Evolutionary conservation across 2,797 vertebrate species (phyloP).

Genomic region (Tolypeutes matacus): DNA sequence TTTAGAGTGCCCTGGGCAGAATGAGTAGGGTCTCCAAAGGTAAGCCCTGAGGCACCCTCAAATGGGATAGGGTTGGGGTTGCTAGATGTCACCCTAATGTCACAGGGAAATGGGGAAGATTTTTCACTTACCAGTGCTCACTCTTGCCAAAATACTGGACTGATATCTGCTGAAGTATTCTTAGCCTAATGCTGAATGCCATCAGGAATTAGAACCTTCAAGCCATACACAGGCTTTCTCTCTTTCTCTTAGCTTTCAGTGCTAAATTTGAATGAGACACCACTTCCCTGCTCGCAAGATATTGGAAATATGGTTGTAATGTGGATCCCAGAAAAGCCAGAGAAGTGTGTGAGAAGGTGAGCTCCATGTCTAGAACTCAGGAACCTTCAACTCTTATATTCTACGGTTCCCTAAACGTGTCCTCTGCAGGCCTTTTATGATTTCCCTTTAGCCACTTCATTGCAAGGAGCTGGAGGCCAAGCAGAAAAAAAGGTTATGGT

Average conservation of each 20-base stretch:
- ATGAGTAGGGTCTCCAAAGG: not conserved
- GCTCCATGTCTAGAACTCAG: not conserved
- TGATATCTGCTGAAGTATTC: not conserved
- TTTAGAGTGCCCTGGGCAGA: conserved; percentile 15
- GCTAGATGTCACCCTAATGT: not conserved
- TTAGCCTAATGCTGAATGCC: not conserved
- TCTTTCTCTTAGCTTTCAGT: conserved; percentile 73
- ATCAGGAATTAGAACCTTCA: not conserved
- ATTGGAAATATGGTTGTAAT: conserved; percentile 74
- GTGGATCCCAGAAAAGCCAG: conserved; percentile 80
- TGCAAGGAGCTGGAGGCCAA: not conserved
- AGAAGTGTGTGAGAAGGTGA: conserved; percentile 62
- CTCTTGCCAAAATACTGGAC: not conserved
- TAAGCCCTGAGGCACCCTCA: not conserved
- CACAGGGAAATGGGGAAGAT: not conserved
- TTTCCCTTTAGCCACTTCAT: not conserved
- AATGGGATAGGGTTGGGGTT: not conserved
- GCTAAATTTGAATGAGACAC: conserved; percentile 70
- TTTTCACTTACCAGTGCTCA: not conserved
- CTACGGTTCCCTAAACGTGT: not conserved
- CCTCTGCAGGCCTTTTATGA: not conserved
- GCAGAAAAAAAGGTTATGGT: not conserved
- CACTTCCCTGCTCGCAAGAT: conserved; percentile 52
- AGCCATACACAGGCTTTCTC: not conserved
- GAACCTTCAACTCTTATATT: not conserved